Conservation (phyloP, 2,113 vertebrate species). For the Protomyctophum bolini region DNA sequence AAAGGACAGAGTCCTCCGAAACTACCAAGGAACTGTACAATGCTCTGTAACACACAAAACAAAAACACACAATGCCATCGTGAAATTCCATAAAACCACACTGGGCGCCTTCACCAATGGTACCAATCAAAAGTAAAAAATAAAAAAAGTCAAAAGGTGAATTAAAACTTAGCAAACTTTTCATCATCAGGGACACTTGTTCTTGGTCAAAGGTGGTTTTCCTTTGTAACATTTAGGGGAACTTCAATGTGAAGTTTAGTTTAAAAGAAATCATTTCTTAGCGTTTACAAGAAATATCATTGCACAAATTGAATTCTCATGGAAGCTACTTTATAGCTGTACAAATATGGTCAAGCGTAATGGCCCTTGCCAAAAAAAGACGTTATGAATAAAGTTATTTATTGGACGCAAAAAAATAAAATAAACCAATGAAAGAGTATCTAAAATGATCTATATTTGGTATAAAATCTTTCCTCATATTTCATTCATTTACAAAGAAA, state of each 20-base stretch:
- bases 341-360: slow-evolving; percentile 31
- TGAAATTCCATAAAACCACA: slow-evolving; percentile 2
- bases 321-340: slow-evolving; percentile 20
- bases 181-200: slow-evolving; percentile 23
- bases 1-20: slow-evolving; percentile 1
- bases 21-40: slow-evolving; percentile 9
- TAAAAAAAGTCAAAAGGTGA: neutral
- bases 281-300: slow-evolving; percentile 32
- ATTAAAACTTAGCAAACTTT: slow-evolving; percentile 22
- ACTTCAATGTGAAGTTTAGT: slow-evolving; percentile 43
- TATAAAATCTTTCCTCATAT: slow-evolving; percentile 22
- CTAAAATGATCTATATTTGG: slow-evolving; percentile 24
- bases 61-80: slow-evolving; percentile 5
- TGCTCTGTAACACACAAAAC: slow-evolving; percentile 8
- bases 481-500: slow-evolving; percentile 18
- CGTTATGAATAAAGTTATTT: slow-evolving; percentile 11
- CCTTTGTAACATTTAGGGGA: slow-evolving; percentile 35
- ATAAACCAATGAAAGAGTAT: neutral
- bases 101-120: neutral
- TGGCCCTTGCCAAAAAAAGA: slow-evolving; percentile 9
- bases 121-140: too few relatives aligned
- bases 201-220: slow-evolving; percentile 46
- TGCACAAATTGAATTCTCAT: slow-evolving; percentile 25
- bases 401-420: slow-evolving; percentile 16
- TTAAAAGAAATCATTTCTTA: slow-evolving; percentile 11